Conservation (phyloP, 2,113 vertebrate genomes). For the Festucalex cinctus region DNA sequence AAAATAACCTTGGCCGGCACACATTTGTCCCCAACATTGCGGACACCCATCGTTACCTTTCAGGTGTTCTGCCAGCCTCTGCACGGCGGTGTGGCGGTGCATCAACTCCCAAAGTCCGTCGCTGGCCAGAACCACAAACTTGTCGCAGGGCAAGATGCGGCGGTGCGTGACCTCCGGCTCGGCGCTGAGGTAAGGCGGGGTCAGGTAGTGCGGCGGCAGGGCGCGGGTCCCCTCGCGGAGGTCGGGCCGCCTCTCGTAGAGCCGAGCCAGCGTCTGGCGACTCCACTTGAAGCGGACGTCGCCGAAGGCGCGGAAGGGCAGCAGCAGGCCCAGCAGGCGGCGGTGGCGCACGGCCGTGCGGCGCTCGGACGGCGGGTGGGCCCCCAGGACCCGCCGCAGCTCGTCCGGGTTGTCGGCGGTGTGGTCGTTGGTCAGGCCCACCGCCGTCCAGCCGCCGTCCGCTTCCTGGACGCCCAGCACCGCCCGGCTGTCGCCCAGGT, state of each 20-base stretch:
- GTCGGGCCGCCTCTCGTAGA: conserved; percentile 43
- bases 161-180: conserved; percentile 55
- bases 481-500: conserved; percentile 64
- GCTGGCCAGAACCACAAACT: conserved; percentile 63
- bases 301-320: conserved; percentile 67
- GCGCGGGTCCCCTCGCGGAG: conserved; percentile 16
- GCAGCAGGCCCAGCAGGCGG: conserved; percentile 63
- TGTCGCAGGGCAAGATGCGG: conserved; percentile 49
- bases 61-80: conserved; percentile 58
- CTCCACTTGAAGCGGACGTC: conserved; percentile 69
- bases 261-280: conserved; percentile 43
- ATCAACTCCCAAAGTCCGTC: conserved; percentile 70
- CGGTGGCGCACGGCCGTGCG: conserved; percentile 56
- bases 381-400: conserved; percentile 53
- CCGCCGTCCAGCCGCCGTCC: conserved; percentile 43
- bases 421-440: conserved; percentile 63
- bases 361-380: conserved; percentile 51
- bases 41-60: conserved; percentile 24
- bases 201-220: conserved; percentile 47
- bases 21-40: too few species aligned
- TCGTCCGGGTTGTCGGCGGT: conserved; percentile 63
- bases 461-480: conserved; percentile 57
- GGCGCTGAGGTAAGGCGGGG: conserved; percentile 63
- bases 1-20: too few species aligned
- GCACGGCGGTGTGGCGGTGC: conserved; percentile 60